Conservation (phyloP, 2,797 vertebrate genomes). For the Chelon labrosus region DNA sequence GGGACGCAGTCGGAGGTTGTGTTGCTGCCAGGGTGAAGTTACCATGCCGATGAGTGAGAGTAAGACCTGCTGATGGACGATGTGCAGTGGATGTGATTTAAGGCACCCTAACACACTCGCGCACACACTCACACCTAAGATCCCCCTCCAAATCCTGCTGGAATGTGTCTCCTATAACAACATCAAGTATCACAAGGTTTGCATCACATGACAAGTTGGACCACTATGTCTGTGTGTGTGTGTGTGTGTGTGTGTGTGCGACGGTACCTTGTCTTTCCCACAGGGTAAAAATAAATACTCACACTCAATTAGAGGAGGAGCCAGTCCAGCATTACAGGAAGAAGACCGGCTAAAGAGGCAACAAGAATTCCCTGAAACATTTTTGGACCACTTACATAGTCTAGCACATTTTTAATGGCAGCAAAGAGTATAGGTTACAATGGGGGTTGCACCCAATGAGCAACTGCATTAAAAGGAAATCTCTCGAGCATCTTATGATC, state of each 20-base stretch:
- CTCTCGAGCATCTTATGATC: too few species aligned
- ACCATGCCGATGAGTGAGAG: slow-evolving; percentile 59
- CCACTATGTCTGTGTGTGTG: slow-evolving; percentile 30
- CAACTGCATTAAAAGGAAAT: too few species aligned
- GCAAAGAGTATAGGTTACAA: too few species aligned
- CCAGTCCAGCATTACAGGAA: slow-evolving; percentile 36
- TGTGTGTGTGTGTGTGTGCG: slow-evolving; percentile 23
- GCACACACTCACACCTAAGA: slow-evolving; percentile 61
- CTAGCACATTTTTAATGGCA: too few species aligned
- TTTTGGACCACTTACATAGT: too few species aligned
- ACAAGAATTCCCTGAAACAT: slow-evolving; percentile 33
- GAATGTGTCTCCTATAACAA: slow-evolving; percentile 80
- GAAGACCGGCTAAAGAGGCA: slow-evolving; percentile 21
- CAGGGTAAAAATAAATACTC: slow-evolving; percentile 66
- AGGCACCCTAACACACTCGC: slow-evolving; percentile 32
- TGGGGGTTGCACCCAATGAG: too few species aligned
- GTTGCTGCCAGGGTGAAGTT: slow-evolving; percentile 63
- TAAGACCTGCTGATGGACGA: slow-evolving; percentile 66
- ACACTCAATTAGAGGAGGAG: slow-evolving; percentile 39
- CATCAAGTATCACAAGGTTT: slow-evolving; percentile 76
- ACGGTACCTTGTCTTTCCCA: slow-evolving; percentile 42
- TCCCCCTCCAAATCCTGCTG: slow-evolving; percentile 61
- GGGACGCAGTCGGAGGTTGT: slow-evolving; percentile 43
- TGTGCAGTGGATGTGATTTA: slow-evolving; percentile 59
- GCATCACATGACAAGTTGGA: slow-evolving; percentile 65